Evolutionary conservation across 2,113 vertebrate genomes (phyloP).

Genomic region (Gnathonemus longibarbis): DNA sequence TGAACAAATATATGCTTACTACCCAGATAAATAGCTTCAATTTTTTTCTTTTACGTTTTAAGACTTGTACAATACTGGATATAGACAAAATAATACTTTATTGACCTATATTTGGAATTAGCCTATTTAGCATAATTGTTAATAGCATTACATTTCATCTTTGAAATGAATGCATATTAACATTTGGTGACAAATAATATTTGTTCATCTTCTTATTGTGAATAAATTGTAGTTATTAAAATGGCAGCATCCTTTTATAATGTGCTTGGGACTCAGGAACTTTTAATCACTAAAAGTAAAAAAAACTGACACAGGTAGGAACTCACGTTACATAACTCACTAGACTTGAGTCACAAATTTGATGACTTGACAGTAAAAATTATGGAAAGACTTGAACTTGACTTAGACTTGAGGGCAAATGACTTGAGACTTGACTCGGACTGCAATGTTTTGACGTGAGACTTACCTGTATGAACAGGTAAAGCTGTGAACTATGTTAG

Average conservation of each 20-base stretch:
- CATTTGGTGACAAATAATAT: neutral
- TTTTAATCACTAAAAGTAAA: too few relatives aligned
- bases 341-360: too few relatives aligned
- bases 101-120: neutral
- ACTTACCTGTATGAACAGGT: neutral
- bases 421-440: too few relatives aligned
- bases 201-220: neutral
- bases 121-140: neutral
- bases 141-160: neutral
- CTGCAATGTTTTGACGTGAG: too few relatives aligned
- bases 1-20: neutral
- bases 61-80: neutral
- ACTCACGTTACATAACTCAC: too few relatives aligned
- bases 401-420: too few relatives aligned
- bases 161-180: neutral
- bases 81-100: neutral
- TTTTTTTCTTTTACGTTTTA: neutral
- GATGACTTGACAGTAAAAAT: too few relatives aligned
- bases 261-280: neutral
- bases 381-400: too few relatives aligned
- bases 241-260: neutral
- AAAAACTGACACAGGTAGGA: too few relatives aligned
- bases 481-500: neutral
- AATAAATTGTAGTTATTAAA: neutral
- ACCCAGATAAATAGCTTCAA: neutral